Conservation (phyloP, 2,113 vertebrate genomes). For the Planiliza haematocheilus region DNA sequence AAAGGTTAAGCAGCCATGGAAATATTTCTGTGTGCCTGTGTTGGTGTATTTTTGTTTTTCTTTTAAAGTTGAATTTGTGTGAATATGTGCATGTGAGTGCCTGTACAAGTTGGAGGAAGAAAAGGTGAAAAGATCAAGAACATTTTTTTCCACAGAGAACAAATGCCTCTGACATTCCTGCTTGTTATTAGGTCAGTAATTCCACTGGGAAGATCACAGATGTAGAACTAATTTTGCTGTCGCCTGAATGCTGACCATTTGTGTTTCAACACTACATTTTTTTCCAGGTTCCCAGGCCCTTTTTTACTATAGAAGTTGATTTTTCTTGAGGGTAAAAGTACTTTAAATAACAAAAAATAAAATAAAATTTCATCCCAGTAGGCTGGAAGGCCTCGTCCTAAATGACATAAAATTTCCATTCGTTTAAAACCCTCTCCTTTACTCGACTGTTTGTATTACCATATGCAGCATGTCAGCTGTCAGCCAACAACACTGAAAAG, state of each 20-base stretch:
- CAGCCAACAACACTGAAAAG: constrained; percentile 44
- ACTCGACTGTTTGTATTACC: constrained; percentile 50
- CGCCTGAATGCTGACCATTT: constrained; percentile 60
- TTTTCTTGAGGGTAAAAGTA: constrained; percentile 9
- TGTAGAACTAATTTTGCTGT: constrained; percentile 53
- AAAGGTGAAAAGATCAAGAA: constrained; percentile 43
- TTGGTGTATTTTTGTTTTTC: constrained; percentile 2
- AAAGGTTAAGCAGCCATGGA: constrained; percentile 12
- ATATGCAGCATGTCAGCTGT: constrained; percentile 62
- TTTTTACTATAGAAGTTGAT: background rate
- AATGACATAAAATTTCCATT: constrained; percentile 40
- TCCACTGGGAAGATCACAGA: constrained; percentile 70
- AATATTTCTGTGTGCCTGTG: constrained; percentile 2
- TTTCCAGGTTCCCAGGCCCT: constrained; percentile 19
- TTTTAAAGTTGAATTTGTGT: background rate
- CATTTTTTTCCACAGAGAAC: constrained; percentile 37
- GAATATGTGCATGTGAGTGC: background rate
- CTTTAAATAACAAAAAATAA: constrained; percentile 28
- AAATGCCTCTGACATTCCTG: constrained; percentile 57
- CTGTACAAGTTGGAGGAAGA: constrained; percentile 10
- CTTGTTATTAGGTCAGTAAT: constrained; percentile 76
- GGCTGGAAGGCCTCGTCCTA: background rate
- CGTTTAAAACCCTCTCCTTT: constrained; percentile 42
- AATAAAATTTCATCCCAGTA: background rate
- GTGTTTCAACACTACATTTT: constrained; percentile 40